Percentiles rank a stretch among this genome's conserved stretches.
Evolutionary conservation across 2,888 invertebrate species (phyloP).

Genomic region (Monoplex corrugatus): DNA sequence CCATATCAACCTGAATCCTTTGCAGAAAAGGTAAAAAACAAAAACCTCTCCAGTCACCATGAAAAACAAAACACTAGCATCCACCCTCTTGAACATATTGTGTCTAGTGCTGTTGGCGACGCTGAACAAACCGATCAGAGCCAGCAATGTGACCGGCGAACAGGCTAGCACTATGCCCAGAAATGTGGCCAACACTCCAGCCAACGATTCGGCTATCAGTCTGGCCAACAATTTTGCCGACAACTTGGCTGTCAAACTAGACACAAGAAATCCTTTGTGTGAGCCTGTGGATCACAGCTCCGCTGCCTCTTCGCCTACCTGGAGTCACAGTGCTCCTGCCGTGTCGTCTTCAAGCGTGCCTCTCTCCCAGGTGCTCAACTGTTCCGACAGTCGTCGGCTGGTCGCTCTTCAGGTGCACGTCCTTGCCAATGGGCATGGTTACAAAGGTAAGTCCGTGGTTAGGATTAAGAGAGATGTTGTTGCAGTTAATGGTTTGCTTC

Average conservation of each 20-base stretch:
- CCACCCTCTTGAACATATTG: no score
- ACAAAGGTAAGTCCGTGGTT: constrained; percentile 15
- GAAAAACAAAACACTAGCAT: no score
- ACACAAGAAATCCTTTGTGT: not conserved
- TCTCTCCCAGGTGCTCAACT: not conserved
- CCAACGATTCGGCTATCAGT: not conserved
- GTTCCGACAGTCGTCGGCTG: not conserved
- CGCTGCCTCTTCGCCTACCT: not conserved
- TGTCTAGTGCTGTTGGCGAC: no score
- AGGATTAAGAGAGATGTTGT: no score
- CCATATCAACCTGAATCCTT: no score
- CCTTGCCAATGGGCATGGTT: not conserved
- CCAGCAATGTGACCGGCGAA: not conserved
- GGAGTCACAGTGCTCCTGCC: not conserved
- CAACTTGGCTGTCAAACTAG: not conserved
- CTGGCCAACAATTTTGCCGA: not conserved
- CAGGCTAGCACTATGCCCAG: not conserved
- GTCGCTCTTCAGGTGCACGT: not conserved
- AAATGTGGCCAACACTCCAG: not conserved
- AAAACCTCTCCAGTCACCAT: no score
- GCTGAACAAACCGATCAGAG: no score
- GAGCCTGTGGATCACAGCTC: not conserved
- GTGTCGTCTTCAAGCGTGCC: not conserved
- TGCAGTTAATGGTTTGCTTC: no score
- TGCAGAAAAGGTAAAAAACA: no score